A percentile compares a stretch with the other conserved stretches of the same genome.
Evolutionary conservation across 2,113 vertebrate genomes (phyloP).

Genomic region (Perca schrenkii): DNA sequence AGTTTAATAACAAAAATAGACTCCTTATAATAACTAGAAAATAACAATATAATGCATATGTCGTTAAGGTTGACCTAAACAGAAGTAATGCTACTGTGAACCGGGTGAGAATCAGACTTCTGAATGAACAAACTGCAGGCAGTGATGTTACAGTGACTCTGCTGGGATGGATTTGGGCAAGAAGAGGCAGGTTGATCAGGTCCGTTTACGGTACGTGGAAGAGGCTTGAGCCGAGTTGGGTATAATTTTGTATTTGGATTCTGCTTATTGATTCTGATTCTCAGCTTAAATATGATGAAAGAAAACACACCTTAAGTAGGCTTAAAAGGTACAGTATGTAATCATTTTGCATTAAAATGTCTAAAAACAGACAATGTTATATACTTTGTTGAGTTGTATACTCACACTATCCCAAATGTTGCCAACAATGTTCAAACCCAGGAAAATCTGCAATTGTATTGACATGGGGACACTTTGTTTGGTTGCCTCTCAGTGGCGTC

Average conservation of each 20-base stretch:
- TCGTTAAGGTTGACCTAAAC: slow-evolving; percentile 85
- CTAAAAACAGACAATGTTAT: too few relatives aligned
- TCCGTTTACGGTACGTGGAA: not conserved
- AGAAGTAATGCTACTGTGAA: slow-evolving; percentile 32
- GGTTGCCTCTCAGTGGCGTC: too few relatives aligned
- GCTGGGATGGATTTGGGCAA: slow-evolving; percentile 4
- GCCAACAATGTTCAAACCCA: too few relatives aligned
- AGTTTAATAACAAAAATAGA: slow-evolving; percentile 75
- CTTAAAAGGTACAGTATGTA: too few relatives aligned
- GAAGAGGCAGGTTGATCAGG: slow-evolving; percentile 1
- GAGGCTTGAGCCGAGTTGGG: slow-evolving; percentile 1
- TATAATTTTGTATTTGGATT: not conserved
- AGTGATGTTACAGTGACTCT: not conserved
- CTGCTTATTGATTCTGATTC: not conserved
- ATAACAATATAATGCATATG: slow-evolving; percentile 71
- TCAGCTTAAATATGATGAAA: not conserved
- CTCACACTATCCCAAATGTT: too few relatives aligned
- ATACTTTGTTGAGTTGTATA: too few relatives aligned
- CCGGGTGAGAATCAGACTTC: slow-evolving; percentile 10
- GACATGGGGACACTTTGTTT: too few relatives aligned
- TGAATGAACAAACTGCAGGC: not conserved
- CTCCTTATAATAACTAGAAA: slow-evolving; percentile 44
- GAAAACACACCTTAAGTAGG: not conserved
- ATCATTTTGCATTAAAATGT: too few relatives aligned
- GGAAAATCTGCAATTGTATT: too few relatives aligned